Evolutionary conservation across 1,140 invertebrate species (phyloP).

Genomic region (Pomacea maculata): DNA sequence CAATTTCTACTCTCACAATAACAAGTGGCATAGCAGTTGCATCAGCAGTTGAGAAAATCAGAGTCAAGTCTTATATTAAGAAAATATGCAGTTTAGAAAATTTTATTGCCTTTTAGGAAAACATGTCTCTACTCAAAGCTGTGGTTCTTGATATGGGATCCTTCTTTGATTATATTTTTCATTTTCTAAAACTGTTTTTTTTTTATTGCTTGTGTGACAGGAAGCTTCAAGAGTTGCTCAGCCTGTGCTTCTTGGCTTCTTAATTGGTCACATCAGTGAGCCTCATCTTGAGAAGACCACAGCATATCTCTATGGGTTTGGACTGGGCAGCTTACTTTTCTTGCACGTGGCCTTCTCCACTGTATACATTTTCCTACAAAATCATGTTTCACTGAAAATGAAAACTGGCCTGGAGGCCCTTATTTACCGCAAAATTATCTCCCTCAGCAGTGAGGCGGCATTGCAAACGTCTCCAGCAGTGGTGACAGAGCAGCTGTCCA

Average conservation of each 20-base stretch:
- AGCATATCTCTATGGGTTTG: slow-evolving; percentile 13
- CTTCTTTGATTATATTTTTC: no score
- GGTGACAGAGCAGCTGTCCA: slow-evolving; percentile 4
- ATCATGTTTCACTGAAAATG: slow-evolving; percentile 27
- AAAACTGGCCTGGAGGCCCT: slow-evolving; percentile 26
- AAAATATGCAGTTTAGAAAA: no score
- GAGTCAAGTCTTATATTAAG: no score
- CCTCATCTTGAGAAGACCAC: neutral
- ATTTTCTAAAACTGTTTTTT: no score
- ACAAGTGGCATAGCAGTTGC: no score
- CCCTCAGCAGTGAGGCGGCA: slow-evolving; percentile 13
- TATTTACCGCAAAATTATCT: slow-evolving; percentile 26
- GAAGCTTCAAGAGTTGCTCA: slow-evolving; percentile 2
- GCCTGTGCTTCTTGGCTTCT: neutral
- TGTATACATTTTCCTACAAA: slow-evolving; percentile 20
- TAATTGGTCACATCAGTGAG: slow-evolving; percentile 4
- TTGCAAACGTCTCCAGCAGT: neutral
- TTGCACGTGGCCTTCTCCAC: slow-evolving; percentile 4
- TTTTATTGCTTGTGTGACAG: neutral
- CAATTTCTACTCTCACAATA: no score
- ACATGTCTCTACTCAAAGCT: no score
- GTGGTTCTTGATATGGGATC: no score
- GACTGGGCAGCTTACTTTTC: slow-evolving; percentile 7
- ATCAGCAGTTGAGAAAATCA: no score
- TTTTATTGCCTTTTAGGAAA: no score